Evolutionary conservation across 1,140 invertebrate species (phyloP), one percentile per base, ranked within the genome.

Genomic region (Thaumatotibia leucotreta): DNA sequence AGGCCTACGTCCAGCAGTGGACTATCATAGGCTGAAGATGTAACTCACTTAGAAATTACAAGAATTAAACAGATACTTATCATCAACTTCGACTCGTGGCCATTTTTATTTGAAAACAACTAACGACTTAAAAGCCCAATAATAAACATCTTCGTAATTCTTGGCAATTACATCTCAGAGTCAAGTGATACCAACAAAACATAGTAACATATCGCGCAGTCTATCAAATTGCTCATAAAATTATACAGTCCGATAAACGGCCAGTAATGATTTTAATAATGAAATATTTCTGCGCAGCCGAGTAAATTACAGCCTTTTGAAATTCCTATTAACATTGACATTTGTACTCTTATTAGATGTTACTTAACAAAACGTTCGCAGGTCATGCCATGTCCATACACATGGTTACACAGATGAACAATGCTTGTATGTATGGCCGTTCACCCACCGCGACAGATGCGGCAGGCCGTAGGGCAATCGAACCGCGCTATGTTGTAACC

Each of bases 281-380:
- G 24, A 61, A 39, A 22, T 22, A 68, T 66, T 72, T 72, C 49
- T 58, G 61, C 63, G 23, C 39, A 52, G 64, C 67, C 67, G 69
- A 74, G 54, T 67, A 67, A 67, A 75, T 73, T 69, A 70, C 66
- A 67, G 66, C 61, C 69, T 79, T 79, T 80, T 78, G 79, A 69
- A 84, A 82, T 79, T 64, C 69, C 69, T 79, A 77, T 86, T 83
- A 84, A 82, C 79, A 84, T 85, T 88, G 79, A 83, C 79, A 80
- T 87, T 83, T 84, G 64, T 75, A 75, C 68, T 72, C 62, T 61
- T 66, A 81, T 82, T 78, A 76, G 20, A 58, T 17, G 45, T 81
- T 83, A 73, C 80, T 80, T 82, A 86, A 78, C 69, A 74, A 66
- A 72, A 72, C 66, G 69, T 73, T 71, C 73, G 78, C 70, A 76